These are phyloP conservation scores for Gandaritis pyraliata DNA, from an alignment of 2,888 invertebrate genomes.

Conservation along the genomic window DNA sequence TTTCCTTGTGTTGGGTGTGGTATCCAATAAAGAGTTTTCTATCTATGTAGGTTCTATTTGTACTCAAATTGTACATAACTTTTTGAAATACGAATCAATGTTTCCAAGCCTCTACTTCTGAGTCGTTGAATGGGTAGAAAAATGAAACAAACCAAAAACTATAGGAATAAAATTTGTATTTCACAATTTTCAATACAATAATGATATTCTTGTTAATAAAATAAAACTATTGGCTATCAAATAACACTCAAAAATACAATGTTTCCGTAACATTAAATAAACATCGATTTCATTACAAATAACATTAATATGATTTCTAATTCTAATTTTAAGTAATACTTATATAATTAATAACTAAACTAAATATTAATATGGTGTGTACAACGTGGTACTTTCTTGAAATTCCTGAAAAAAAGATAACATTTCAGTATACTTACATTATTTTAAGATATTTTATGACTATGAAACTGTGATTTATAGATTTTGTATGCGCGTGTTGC, in stretches of 20 bases:
- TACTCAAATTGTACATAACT: no score
- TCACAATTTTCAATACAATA: conserved; percentile 77
- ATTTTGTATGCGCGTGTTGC: no score
- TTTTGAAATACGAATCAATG: no score
- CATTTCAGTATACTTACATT: not conserved
- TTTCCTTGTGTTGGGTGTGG: no score
- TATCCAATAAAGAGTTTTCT: no score
- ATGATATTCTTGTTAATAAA: conserved; percentile 76
- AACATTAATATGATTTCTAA: conserved; percentile 51
- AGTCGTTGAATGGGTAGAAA: not conserved
- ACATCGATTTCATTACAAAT: conserved; percentile 55
- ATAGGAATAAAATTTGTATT: conserved; percentile 83
- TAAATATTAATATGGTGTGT: conserved; percentile 49
- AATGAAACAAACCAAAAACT: conserved; percentile 66
- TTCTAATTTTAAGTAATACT: conserved; percentile 46
- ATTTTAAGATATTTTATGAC: not conserved
- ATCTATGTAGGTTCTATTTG: no score
- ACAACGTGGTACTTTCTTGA: conserved; percentile 55
- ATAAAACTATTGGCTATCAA: conserved; percentile 78
- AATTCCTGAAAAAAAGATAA: conserved; percentile 29
- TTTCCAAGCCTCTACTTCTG: no score
- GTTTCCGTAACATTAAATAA: conserved; percentile 72
- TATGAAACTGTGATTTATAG: no score
- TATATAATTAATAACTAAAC: conserved; percentile 38
- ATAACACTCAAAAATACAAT: conserved; percentile 82